These are phyloP conservation scores for Neopipo cinnamomea DNA, from an alignment of 2,113 vertebrate genomes.

Conservation along the genomic window DNA sequence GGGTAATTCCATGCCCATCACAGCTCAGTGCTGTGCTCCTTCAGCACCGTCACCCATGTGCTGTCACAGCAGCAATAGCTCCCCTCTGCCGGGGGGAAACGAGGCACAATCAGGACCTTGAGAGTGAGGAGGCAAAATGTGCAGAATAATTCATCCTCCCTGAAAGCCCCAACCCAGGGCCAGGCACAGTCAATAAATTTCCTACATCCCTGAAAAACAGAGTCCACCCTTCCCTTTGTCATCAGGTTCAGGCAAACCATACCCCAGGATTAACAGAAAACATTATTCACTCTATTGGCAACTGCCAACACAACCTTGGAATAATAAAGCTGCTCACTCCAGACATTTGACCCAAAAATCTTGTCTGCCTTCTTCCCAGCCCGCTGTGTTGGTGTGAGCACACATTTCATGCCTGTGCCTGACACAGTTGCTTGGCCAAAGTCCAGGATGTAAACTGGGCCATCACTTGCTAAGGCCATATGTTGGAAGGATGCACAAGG, in stretches of 20 bases:
- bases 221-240: neutral
- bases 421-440: constrained; percentile 1
- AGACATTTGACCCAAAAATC: neutral
- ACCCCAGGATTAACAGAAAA: neutral
- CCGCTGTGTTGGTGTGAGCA: neutral
- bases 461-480: neutral
- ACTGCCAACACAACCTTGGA: neutral
- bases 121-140: neutral
- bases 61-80: neutral
- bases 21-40: neutral
- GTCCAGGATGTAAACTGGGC: neutral
- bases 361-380: neutral
- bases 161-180: neutral
- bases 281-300: neutral
- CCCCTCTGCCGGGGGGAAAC: neutral
- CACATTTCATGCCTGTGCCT: neutral
- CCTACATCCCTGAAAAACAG: neutral
- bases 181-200: neutral
- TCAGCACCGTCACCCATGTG: neutral
- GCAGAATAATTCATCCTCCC: neutral
- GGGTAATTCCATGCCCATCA: neutral
- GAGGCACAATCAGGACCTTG: rapidly evolving
- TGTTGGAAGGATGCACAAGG: neutral
- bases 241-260: neutral
- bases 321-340: neutral